Evolutionary conservation across 2,113 vertebrate genomes (phyloP), one percentile per base, ranked within the genome.

Genomic region (Gorsachius goisagi): DNA sequence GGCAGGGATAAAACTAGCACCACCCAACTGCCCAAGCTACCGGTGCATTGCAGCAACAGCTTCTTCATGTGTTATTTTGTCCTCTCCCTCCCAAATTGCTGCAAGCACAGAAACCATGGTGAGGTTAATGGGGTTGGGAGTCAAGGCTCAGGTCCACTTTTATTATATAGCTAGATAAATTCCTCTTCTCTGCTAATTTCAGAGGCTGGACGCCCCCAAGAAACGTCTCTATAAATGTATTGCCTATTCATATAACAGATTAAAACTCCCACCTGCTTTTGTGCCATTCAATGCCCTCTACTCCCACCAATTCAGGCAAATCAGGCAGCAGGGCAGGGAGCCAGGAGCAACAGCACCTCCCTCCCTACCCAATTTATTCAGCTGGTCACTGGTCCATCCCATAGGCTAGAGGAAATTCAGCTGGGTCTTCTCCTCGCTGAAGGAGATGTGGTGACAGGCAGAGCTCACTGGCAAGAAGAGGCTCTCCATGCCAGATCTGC

Each of bases 101-200:
- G 52, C 0, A 0, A 62, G 68, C 39, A 39, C 16, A 85, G 45
- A 80, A 89, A 66, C n/a, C 0, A 0, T 44, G 68, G 33, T 0
- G 0, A 75, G 66, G 80, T 95, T 90, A 93, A 95, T 58, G 68
- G 93, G 39, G 47, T 47, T 93, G 79, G 68, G 66, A 76, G 66
- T 3, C 7, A 95, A 67, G 23, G 19, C 21, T 74, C 22, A 27
- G 62, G 35, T 78, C 84, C 23, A 24, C 55, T 93, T 94, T 85
- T 68, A 41, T 86, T 90, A 59, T 47, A 17, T 18, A 66, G 69
- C 19, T 67, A n/a, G 28, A 81, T 64, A 90, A 81, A 78, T 82
- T 78, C 24, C 60, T 78, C 62, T 85, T 80, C 80, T 56, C 58
- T 3, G 4, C 23, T 89, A 62, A 85, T 79, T 91, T 89, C 26